Base-by-base conservation (phyloP, 2,888 invertebrate genomes). In the Apodemia zela region DNA sequence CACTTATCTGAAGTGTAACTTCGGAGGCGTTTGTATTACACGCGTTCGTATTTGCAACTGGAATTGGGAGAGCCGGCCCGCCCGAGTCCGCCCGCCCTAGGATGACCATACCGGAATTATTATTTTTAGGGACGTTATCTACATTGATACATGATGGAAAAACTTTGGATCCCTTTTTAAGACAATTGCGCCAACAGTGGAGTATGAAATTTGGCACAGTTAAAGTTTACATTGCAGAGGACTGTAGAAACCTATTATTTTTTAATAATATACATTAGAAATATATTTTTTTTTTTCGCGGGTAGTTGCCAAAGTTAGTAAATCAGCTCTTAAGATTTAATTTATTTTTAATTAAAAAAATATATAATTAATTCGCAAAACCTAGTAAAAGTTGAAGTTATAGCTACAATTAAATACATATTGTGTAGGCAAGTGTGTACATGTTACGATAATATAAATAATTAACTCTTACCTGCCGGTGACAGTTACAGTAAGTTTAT, bases 31-130 rank as follows among this genome's bases (percentile, higher is more conserved):
- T 29, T 25, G 25, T 25, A 13, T 54, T 29, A 15, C 21, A 15
- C 54, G 54, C 54, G 54, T 54, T 15, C 54, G 54, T 29, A 25
- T 54, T 54, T 15, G 25, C 54, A 54, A 54, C 54, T 54, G 54
- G 45, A n/a, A 45, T 45, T 45, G n/a, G 45, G n/a, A 54, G 15
- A 25, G 25, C 13, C 21, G 7, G 54, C 54, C 54, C 54, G 54
- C 54, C 54, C 54, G 54, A 54, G 5, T 25, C 54, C 54, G 54
- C 54, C 54, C 54, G 54, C 54, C 54, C 54, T 25, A 45, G n/a
- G 45, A 5, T 6, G 6, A 45, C 45, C 45, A 45, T n/a, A 45
- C 45, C 11, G 6, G 5, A 45, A n/a, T n/a, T 45, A 45, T 45
- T 45, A 45, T n/a, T 13, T 45, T 6, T n/a, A 15, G 45, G 7